Evolutionary conservation across 2,888 invertebrate species (phyloP).

Genomic region (Dryococelus australis): DNA sequence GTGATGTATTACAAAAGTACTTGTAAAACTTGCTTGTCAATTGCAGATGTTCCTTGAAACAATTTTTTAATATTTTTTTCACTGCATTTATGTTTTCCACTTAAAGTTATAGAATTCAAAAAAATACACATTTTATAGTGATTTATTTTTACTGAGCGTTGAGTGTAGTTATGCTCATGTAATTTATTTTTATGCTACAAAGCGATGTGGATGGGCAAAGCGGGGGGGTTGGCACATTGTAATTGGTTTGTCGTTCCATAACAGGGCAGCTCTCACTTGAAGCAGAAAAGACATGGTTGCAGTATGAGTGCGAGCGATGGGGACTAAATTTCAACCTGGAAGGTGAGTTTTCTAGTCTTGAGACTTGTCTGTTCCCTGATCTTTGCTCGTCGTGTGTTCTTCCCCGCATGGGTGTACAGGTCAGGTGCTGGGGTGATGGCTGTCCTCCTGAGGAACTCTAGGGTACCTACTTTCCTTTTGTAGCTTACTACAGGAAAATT

Average conservation of each 20-base stretch:
- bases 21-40: not conserved
- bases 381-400: constrained; percentile 18
- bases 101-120: not conserved
- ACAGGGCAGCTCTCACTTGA: constrained; percentile 85
- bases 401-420: not conserved
- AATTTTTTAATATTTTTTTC: not conserved
- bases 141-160: not conserved
- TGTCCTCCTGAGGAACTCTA: not conserved
- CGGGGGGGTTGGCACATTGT: not conserved
- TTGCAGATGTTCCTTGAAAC: not conserved
- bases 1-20: not conserved
- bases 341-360: constrained; percentile 64
- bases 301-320: constrained; percentile 90
- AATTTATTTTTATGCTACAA: not conserved
- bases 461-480: not conserved
- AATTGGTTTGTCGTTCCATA: not conserved
- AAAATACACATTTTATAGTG: not conserved
- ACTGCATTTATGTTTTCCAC: not conserved
- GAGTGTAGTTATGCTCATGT: not conserved
- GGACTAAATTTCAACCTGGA: constrained; percentile 82
- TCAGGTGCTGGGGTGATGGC: no score
- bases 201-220: not conserved
- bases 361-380: not conserved
- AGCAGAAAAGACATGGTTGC: constrained; percentile 89
- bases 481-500: not conserved